Evolutionary conservation across 2,113 vertebrate species (phyloP).

Genomic region (Salvelinus namaycush): DNA sequence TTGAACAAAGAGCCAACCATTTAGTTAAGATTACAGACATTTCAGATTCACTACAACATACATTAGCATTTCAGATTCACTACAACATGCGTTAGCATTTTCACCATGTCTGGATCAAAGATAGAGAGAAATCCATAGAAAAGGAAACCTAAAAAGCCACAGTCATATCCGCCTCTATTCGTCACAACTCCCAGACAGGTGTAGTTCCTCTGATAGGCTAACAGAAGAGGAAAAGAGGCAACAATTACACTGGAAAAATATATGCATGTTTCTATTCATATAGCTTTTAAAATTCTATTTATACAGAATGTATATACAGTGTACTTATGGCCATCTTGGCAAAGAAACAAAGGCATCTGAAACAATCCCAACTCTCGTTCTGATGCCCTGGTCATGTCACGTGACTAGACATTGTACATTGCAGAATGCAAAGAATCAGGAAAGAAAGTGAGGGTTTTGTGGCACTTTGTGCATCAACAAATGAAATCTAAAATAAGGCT

Average conservation of each 20-base stretch:
- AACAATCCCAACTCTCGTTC: slow-evolving; percentile 65
- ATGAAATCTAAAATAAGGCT: slow-evolving; percentile 82
- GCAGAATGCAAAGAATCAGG: slow-evolving; percentile 72
- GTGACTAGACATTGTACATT: slow-evolving; percentile 67
- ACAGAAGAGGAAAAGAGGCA: slow-evolving; percentile 74
- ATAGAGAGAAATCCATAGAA: slow-evolving; percentile 40
- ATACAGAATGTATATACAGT: slow-evolving; percentile 80
- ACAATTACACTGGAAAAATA: slow-evolving; percentile 85
- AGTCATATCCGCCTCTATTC: slow-evolving; percentile 60
- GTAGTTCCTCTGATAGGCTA: slow-evolving; percentile 64
- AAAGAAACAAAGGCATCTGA: slow-evolving; percentile 81
- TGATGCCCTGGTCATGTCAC: slow-evolving; percentile 58
- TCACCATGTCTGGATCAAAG: slow-evolving; percentile 51
- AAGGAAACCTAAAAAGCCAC: slow-evolving; percentile 68
- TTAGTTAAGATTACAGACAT: slow-evolving; percentile 54
- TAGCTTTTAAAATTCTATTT: slow-evolving; percentile 74
- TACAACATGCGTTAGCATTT: slow-evolving; percentile 61
- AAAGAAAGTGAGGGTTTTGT: slow-evolving; percentile 69
- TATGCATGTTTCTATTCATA: slow-evolving; percentile 81
- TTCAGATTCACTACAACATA: slow-evolving; percentile 36
- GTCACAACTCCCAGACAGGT: slow-evolving; percentile 63
- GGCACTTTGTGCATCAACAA: slow-evolving; percentile 83
- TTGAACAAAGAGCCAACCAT: slow-evolving; percentile 58
- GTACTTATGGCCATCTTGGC: slow-evolving; percentile 77
- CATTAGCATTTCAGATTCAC: too few species aligned